Evolutionary conservation across 2,113 vertebrate species (phyloP).

Genomic region (Melanocharis versteri): DNA sequence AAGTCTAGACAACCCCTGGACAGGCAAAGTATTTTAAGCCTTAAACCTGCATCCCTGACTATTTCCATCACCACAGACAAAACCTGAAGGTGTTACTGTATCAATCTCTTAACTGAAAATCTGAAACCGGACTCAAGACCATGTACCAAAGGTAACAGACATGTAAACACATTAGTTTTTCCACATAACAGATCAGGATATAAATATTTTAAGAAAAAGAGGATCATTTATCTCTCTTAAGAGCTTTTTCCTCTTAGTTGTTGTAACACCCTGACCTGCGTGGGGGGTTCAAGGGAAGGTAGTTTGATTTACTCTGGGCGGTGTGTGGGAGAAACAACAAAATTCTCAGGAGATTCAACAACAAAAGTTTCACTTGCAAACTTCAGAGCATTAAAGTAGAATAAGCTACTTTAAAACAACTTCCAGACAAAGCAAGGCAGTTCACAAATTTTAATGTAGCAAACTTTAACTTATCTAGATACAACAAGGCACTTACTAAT

Average conservation of each 20-base stretch:
- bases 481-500: neutral
- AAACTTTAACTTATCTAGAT: neutral
- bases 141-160: neutral
- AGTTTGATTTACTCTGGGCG: rapidly evolving
- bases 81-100: neutral
- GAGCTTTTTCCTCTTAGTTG: neutral
- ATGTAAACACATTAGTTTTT: neutral
- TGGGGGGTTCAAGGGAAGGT: neutral
- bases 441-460: rapidly evolving
- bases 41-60: rapidly evolving
- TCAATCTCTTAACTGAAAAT: neutral
- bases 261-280: neutral
- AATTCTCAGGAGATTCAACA: neutral
- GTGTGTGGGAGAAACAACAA: neutral
- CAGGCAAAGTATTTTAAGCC: neutral
- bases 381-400: neutral
- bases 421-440: neutral
- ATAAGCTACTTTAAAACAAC: neutral
- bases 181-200: neutral
- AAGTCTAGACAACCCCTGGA: neutral
- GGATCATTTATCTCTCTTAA: neutral
- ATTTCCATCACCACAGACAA: neutral
- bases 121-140: neutral
- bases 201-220: neutral
- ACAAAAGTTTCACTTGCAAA: neutral